A percentile compares a stretch with the other conserved stretches of the same genome.
Conservation (phyloP, 1,140 invertebrate genomes). For the Onthophagus taurus region DNA sequence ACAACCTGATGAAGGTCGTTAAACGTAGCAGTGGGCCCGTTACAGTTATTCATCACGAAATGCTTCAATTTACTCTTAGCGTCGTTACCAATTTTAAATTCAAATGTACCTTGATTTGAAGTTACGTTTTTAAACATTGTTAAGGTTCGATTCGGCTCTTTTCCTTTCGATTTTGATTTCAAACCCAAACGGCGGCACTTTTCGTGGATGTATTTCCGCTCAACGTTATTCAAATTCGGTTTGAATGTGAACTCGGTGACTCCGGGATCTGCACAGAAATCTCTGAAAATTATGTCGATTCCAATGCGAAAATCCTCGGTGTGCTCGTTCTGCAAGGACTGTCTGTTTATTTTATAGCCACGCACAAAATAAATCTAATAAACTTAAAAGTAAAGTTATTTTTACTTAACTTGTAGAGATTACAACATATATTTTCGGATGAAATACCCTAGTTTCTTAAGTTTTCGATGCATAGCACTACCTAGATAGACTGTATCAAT, state of each 20-base stretch:
- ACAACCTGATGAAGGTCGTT: neutral
- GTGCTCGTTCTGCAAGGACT: too few relatives aligned
- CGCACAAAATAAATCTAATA: too few relatives aligned
- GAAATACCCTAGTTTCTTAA: too few relatives aligned
- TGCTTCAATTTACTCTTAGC: neutral
- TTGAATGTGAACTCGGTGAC: constrained; percentile 42
- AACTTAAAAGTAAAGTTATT: too few relatives aligned
- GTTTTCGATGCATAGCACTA: too few relatives aligned
- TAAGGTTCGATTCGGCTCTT: constrained; percentile 52
- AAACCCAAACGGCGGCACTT: constrained; percentile 48
- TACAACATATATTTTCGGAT: too few relatives aligned
- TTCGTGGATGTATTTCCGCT: constrained; percentile 63
- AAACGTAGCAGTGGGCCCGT: constrained; percentile 1
- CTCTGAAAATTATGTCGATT: constrained; percentile 9
- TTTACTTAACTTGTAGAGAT: too few relatives aligned
- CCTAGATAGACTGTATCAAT: too few relatives aligned
- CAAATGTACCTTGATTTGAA: constrained; percentile 21
- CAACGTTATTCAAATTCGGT: constrained; percentile 53
- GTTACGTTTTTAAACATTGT: constrained; percentile 49
- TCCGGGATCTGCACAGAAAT: constrained; percentile 1
- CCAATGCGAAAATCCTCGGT: constrained; percentile 9
- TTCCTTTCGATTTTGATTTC: constrained; percentile 53
- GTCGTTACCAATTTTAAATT: neutral
- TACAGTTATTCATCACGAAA: neutral
- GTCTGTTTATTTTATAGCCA: too few relatives aligned